Percentiles rank a stretch among this genome's conserved stretches.
phyloP scores from a whole-genome alignment of 1,140 invertebrate genomes.

The Tetramorium simillimum region DNA sequence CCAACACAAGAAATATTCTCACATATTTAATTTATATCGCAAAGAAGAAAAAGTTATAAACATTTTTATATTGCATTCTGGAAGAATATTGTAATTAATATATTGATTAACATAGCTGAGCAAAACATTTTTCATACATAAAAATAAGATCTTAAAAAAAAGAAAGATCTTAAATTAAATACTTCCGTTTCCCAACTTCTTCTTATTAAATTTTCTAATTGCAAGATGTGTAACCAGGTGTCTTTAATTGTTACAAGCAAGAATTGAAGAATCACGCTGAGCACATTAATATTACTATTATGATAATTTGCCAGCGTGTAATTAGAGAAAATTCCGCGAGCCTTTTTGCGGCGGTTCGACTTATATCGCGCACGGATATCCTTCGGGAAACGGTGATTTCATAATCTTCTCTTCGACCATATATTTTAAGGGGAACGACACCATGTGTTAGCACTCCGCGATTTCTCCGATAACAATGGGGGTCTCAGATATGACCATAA shows the following conservation, averaged over 20 bases:
- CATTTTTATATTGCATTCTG: not conserved
- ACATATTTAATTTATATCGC: not conserved
- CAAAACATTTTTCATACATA: not conserved
- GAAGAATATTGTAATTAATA: not conserved
- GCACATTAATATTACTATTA: conserved; percentile 17
- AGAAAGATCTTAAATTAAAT: not conserved
- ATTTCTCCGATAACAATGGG: not conserved
- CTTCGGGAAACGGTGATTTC: conserved; percentile 15
- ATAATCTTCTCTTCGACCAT: conserved; percentile 35
- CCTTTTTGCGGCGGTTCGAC: not conserved
- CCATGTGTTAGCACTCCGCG: not conserved
- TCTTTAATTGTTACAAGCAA: not conserved
- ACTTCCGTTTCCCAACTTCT: not conserved
- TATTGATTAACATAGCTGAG: not conserved
- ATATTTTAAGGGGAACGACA: conserved; percentile 8
- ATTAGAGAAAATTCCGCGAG: conserved; percentile 13
- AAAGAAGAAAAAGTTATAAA: not conserved
- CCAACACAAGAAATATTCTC: not conserved
- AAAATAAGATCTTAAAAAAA: not conserved
- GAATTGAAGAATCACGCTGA: not conserved
- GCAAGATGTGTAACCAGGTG: not conserved
- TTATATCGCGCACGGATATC: conserved; percentile 37
- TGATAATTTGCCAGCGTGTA: conserved; percentile 8
- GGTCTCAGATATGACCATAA: not conserved
- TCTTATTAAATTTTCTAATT: conserved; percentile 13